Base-by-base conservation (phyloP, 2,888 invertebrate species). In the Cephus sareptanus region DNA sequence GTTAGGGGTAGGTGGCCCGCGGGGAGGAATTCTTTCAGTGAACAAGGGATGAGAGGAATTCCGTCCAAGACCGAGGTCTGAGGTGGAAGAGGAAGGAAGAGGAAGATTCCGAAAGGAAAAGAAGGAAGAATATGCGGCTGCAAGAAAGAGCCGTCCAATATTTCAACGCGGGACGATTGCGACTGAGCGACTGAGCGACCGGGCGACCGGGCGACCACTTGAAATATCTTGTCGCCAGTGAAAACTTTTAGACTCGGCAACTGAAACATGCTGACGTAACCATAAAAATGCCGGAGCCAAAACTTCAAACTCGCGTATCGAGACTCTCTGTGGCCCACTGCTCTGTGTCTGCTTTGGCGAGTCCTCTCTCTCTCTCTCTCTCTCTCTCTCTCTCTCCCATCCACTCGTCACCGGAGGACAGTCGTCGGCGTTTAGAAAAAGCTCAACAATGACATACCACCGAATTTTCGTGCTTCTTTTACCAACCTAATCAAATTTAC, bases 261-360 rank as follows among this genome's bases (percentile, higher is more conserved):
- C 89, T 88, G 90, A 90, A 91, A 91, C 88, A 91, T 90, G 91
- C 91, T 91, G 91, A 91, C 91, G 91, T 90, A 91, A 91, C 89
- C 88, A 85, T 89, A 89, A 90, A 90, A 87, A 90, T 89, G 89
- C 88, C 88, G 82, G 82, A 79, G 74, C 75, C 80, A 35, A 56
- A 75, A 56, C 75, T 35, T 30, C 40, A n/a, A 37, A 33, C 75
- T 56, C 75, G 40, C 56, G 35, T 37, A 70, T 70, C 70, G 70
- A 31, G 37, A 37, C 37, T 37, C 37, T 13, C 37, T 13, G 70
- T 37, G 70, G 33, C 13, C 70, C 70, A 37, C 37, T 37, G 37
- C 37, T 37, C 37, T 13, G 37, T 13, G 37, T 37, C 13, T 37
- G 13, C 37, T 37, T 37, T 4, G 13, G 1, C 37, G 13, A 37